Conservation (phyloP, 2,888 invertebrate species). For the Cenopis cana region DNA sequence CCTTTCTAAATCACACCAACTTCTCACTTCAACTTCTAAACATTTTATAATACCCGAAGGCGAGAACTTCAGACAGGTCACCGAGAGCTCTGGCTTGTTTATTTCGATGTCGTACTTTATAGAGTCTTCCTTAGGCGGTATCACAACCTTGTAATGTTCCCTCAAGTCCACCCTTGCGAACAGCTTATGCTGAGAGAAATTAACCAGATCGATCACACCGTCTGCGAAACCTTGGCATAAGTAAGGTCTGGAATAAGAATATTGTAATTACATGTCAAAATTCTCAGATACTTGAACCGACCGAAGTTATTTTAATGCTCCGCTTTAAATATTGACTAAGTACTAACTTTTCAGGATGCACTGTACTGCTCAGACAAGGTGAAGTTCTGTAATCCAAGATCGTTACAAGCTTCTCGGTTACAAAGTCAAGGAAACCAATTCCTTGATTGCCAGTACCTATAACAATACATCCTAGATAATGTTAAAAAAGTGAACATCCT, state of each 20-base stretch:
- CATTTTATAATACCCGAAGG: conserved; percentile 74
- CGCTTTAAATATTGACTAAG: not conserved
- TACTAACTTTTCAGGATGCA: conserved; percentile 82
- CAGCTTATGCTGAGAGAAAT: conserved; percentile 71
- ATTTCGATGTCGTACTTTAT: conserved; percentile 61
- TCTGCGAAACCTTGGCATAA: conserved; percentile 78
- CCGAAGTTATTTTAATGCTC: too few species aligned
- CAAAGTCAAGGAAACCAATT: conserved; percentile 79
- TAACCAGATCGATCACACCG: conserved; percentile 74
- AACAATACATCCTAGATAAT: not conserved
- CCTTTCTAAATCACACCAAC: too few species aligned
- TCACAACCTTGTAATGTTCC: conserved; percentile 61
- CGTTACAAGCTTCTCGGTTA: conserved; percentile 71
- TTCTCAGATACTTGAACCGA: too few species aligned
- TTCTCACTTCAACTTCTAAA: too few species aligned
- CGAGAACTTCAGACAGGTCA: conserved; percentile 83
- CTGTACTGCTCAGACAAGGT: conserved; percentile 70
- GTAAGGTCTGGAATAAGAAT: conserved; percentile 66
- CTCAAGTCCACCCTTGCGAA: conserved; percentile 64
- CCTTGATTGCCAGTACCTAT: conserved; percentile 77
- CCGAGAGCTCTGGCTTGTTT: conserved; percentile 62
- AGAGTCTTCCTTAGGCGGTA: conserved; percentile 69
- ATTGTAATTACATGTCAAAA: not conserved
- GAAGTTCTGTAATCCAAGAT: conserved; percentile 73
- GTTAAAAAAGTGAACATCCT: not conserved